These are phyloP conservation scores for Ormyrus labotus DNA, from an alignment of 2,888 invertebrate genomes.

Conservation along the genomic window DNA sequence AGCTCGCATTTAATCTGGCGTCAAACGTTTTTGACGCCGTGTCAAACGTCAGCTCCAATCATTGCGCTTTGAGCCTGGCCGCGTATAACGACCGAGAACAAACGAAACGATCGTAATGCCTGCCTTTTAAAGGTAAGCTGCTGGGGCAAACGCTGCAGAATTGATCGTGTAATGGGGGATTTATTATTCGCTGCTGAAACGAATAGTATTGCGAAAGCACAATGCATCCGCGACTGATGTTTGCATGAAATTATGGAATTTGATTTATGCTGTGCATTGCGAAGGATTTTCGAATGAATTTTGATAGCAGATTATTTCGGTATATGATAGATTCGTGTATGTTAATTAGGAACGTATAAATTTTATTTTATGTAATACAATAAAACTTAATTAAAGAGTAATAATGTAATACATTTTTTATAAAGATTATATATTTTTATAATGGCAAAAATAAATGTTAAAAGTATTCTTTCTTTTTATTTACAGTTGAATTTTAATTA, in stretches of 20 bases:
- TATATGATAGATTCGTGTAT: no score
- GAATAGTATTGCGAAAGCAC: background rate
- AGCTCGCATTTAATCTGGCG: conserved; percentile 34
- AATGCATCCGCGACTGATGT: background rate
- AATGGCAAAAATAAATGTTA: background rate
- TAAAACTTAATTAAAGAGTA: no score
- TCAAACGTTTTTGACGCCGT: conserved; percentile 31
- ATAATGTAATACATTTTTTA: no score
- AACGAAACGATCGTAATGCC: background rate
- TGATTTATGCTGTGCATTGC: no score
- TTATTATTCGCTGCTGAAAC: background rate
- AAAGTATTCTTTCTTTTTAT: background rate
- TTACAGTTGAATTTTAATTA: background rate
- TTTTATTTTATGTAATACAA: no score
- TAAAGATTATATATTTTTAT: no score
- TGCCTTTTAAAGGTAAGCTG: no score
- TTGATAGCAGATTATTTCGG: no score
- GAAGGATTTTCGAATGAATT: no score
- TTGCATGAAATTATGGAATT: no score
- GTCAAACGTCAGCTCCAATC: conserved; percentile 20
- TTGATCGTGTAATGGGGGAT: background rate
- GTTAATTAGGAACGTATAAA: no score
- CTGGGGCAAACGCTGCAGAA: background rate
- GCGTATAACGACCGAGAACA: background rate
- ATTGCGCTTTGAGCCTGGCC: background rate